Evolutionary conservation across 1,140 invertebrate species (phyloP), one percentile per base, ranked within the genome.

Genomic region (Nasonia vitripennis): DNA sequence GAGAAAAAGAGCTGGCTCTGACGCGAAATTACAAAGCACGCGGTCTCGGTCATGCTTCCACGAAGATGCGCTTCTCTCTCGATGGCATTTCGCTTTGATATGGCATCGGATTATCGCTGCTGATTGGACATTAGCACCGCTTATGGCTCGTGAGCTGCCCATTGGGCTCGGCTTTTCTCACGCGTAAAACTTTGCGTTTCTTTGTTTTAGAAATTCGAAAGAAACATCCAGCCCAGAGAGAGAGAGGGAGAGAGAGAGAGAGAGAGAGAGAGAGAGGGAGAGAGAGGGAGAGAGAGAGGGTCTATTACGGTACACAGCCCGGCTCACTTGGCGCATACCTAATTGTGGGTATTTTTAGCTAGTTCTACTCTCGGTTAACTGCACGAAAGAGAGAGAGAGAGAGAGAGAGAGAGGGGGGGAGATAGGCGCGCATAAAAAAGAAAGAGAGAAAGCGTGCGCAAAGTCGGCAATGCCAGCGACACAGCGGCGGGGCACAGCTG

Each of bases 301-400:
- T 45, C 41, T 45, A 45, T 45, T 45, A 9, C 9, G 41, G 41
- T 45, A 45, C 9, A 45, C 10, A 45, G 9, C 4, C 23, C 67
- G 67, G 67, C 23, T 70, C 67, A 31, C 34, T 31, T 74, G n/a
- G 27, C 34, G 71, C 34, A 41, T 37, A 41, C 71, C n/a, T 74
- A 87, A 86, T 89, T 89, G 83, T 78, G 86, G 85, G 81, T 89
- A 89, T 89, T 89, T 89, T 88, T 89, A 88, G 85, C 85, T 31
- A 55, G 83, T 83, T 78, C 34, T 55, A 20, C 51, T 55, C 51
- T 55, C 17, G 51, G 51, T 17, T 55, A 55, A 20, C 51, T 55
- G 67, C 78, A 67, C 80, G 80, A 71, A 27, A 27, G 27, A 27
- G 27, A 27, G 27, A 27, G 27, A 27, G 27, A 27, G 27, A 27